Base-by-base conservation (phyloP, 2,797 vertebrate species). In the Pantherophis alleghaniensis region DNA sequence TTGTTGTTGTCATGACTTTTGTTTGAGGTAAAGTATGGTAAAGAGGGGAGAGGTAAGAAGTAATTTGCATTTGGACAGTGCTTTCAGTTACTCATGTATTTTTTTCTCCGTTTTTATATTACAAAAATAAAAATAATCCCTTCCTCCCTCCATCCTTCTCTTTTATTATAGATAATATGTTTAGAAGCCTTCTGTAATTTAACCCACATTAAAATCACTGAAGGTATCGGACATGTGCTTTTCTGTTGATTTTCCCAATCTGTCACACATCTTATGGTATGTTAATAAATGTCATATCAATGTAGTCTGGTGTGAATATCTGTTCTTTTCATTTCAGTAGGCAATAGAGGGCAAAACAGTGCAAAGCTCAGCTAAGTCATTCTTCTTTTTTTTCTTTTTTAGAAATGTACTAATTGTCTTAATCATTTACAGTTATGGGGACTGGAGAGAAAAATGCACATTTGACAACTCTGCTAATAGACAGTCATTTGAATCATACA, bases 81-180 rank as follows among this genome's bases (percentile, higher is more conserved):
- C 2, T 92, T 96, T 94, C 88, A 92, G 91, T 93, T 94, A 91
- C 90, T 95, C 47, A 86, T 66, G 69, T 94, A 88, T 60, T 26
- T 92, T 92, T 53, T 95, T 96, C 24, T 53, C 22, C 66, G 92
- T 95, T 22, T 94, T 89, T 5, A 87, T 14, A 7, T 32, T 92
- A 90, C 13, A 93, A 56, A 96, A 95, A 90, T 74, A 74, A 74
- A 37, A 74, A 74, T 16, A 93, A 90, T 93, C 61, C 88, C 11
- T 91, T 0, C 32, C 18, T 5, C 0, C 0, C 28, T 87, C 87
- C 16, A 1, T 11, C 9, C 0, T 53, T 24, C 5, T 55, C 60
- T 92, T 51, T 57, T 69, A 47, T 12, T 13, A 5, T 22, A 61
- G 0, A 93, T 66, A 91, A 5, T 93, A 56, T 24, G n/a, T 94